A percentile compares a stretch with the other conserved stretches of the same genome.
phyloP scores from a whole-genome alignment of 2,797 vertebrate genomes.

The Propithecus deckenii region DNA sequence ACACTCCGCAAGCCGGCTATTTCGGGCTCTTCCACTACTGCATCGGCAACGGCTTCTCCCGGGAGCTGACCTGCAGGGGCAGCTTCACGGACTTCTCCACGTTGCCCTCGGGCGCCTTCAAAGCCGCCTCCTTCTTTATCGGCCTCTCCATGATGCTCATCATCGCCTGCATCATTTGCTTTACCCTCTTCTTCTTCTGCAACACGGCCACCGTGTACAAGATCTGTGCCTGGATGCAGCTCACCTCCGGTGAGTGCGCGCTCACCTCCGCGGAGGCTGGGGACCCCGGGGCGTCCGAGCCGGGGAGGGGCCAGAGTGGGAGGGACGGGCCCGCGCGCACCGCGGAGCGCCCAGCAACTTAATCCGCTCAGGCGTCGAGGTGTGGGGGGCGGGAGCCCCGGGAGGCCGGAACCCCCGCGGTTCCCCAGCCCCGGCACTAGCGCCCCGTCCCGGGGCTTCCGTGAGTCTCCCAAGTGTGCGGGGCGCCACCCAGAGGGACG shows the following conservation, averaged over 20 bases:
- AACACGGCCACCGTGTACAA: conserved; percentile 98
- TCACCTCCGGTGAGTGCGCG: conserved; percentile 90
- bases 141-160: conserved; percentile 98
- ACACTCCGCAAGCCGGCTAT: conserved; percentile 96
- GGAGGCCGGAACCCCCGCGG: conserved; percentile 35
- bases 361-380: neutral
- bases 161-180: conserved; percentile 95
- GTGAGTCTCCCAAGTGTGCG: neutral
- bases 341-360: conserved; percentile 33
- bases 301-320: neutral
- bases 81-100: conserved; percentile 96
- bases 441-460: neutral
- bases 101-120: conserved; percentile 95
- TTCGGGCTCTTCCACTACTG: conserved; percentile 98
- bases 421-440: neutral
- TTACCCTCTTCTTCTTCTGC: conserved; percentile 98
- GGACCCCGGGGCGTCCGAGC: neutral
- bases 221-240: conserved; percentile 99
- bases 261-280: conserved; percentile 57
- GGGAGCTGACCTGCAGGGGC: conserved; percentile 94
- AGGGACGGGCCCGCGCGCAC: conserved; percentile 17
- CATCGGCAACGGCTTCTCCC: conserved; percentile 92
- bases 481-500: conserved; percentile 40
- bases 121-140: conserved; percentile 97
- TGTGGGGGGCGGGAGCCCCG: neutral